Evolutionary conservation across 2,888 invertebrate species (phyloP), one percentile per base, ranked within the genome.

Genomic region (Stomorhina lunata): DNA sequence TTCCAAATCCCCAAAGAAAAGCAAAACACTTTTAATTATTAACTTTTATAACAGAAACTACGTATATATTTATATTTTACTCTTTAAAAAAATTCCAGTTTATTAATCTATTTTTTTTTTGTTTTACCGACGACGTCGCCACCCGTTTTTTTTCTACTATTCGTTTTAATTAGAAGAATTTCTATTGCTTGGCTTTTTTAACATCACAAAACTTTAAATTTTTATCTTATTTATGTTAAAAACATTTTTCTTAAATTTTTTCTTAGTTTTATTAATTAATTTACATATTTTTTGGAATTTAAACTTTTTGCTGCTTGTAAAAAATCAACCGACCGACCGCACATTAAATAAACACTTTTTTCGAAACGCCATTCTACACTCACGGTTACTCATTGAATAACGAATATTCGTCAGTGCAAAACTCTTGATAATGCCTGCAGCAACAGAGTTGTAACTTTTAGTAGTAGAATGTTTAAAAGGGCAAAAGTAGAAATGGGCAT

Each of bases 311-410:
- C 29, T 43, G 37, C 71, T 59, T 79, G n/a, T n/a, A 66, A 61
- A 80, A 72, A 72, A 63, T 63, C 80, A 69, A 66, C 82, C 77
- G 77, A 75, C 79, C 68, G 73, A 79, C 82, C 71, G 75, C 65
- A 82, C 69, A 72, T 48, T 68, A 68, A 48, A 72, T 73, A 73
- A 68, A 72, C 76, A 76, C 59, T 55, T 71, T 69, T 61, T 73
- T 63, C 68, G 34, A 57, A 72, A 81, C 78, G 81, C 78, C 73
- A 81, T 66, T 68, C 66, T 68, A 34, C 45, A 71, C 71, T 71
- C 50, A 80, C 75, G 45, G 68, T 48, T 73, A 68, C 78, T 73
- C 57, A 65, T 50, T 57, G 81, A 78, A 69, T 69, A 68, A 69
- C 65, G 71, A 81, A 48, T 80, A 76, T 27, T 80, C 71, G 65